Conservation (phyloP, 2,888 invertebrate genomes). For the Thecocarcelia acutangulata region DNA sequence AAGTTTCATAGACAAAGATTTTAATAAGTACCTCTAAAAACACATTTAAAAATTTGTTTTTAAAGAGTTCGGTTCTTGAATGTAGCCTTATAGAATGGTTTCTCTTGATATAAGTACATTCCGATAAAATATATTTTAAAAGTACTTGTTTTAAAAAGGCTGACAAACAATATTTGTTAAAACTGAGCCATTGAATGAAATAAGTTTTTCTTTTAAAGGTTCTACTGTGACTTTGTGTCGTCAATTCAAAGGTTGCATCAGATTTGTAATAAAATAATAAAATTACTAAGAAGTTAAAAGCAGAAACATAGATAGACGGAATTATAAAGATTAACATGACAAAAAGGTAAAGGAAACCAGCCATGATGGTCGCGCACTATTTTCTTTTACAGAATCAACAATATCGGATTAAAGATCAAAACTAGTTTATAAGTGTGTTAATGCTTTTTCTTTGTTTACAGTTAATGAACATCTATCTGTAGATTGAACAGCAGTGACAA, state of each 20-base stretch:
- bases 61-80: too few relatives aligned
- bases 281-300: conserved; percentile 3
- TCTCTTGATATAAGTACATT: too few relatives aligned
- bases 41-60: too few relatives aligned
- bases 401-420: conserved; percentile 37
- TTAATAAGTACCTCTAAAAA: too few relatives aligned
- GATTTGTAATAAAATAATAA: conserved; percentile 40
- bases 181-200: too few relatives aligned
- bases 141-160: too few relatives aligned
- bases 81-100: too few relatives aligned
- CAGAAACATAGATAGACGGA: not conserved
- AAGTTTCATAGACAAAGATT: too few relatives aligned
- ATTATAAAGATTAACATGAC: conserved; percentile 8
- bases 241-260: conserved; percentile 19
- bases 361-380: not conserved
- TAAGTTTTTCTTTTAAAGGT: not conserved
- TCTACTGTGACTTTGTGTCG: conserved; percentile 32
- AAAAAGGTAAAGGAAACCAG: conserved; percentile 3
- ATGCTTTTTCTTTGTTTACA: not conserved
- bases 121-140: too few relatives aligned
- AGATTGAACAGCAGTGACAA: conserved; percentile 21
- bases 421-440: conserved; percentile 22
- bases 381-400: not conserved
- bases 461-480: conserved; percentile 19
- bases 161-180: too few relatives aligned